Conservation (phyloP, 1,140 invertebrate genomes). For the Nixonia krombeini region DNA sequence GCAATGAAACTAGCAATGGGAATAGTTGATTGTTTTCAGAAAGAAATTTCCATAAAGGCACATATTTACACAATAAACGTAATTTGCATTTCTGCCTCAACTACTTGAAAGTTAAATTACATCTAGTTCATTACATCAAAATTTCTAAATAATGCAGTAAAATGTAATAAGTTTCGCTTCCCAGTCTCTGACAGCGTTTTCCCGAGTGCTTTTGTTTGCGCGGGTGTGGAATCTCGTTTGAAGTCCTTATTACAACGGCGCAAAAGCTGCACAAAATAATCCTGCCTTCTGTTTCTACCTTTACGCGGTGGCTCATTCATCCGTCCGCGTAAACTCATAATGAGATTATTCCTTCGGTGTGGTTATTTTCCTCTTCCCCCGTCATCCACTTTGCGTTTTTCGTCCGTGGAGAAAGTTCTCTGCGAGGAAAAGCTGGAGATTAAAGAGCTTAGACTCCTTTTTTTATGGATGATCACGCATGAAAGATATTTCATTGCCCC, state of each 20-base stretch:
- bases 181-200: slow-evolving; percentile 16
- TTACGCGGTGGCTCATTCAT: slow-evolving; percentile 18
- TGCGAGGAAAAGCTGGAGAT: slow-evolving; percentile 13
- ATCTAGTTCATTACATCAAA: background rate
- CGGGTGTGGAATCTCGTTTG: slow-evolving; percentile 26
- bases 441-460: slow-evolving; percentile 18
- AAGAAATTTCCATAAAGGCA: too few relatives aligned
- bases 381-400: slow-evolving; percentile 12
- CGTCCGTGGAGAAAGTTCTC: slow-evolving; percentile 10
- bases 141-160: slow-evolving; percentile 11
- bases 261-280: slow-evolving; percentile 30
- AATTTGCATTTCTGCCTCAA: too few relatives aligned
- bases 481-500: background rate
- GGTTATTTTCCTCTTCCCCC: slow-evolving; percentile 13
- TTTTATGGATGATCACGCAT: slow-evolving; percentile 4
- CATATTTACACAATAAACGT: too few relatives aligned
- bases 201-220: slow-evolving; percentile 29
- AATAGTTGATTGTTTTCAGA: too few relatives aligned
- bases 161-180: slow-evolving; percentile 9
- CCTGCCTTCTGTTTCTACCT: slow-evolving; percentile 24
- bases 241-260: slow-evolving; percentile 36
- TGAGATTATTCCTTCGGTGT: slow-evolving; percentile 36
- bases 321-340: slow-evolving; percentile 33
- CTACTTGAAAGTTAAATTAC: too few relatives aligned
- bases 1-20: too few relatives aligned